A percentile compares a stretch with the other conserved stretches of the same genome.
Evolutionary conservation across 2,888 invertebrate species (phyloP).

Genomic region (Drosophila tanythrix): DNA sequence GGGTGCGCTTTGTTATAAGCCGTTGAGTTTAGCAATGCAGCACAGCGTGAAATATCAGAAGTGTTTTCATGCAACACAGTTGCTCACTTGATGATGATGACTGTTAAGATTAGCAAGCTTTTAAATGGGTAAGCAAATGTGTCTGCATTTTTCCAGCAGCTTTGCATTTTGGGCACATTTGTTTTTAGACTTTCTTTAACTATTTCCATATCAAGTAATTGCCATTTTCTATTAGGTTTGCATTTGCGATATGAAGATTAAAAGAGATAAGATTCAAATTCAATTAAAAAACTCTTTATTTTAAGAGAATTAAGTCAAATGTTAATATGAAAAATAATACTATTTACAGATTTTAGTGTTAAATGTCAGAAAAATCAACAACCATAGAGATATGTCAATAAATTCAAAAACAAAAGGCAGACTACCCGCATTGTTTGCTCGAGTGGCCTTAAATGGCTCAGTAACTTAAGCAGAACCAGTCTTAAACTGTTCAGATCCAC

Average conservation of each 20-base stretch:
- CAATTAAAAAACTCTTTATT: neutral
- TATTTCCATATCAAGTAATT: neutral
- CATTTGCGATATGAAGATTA: too few species aligned
- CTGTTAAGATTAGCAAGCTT: constrained; percentile 5
- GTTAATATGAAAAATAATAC: too few species aligned
- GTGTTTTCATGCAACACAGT: constrained; percentile 14
- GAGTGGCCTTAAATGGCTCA: neutral
- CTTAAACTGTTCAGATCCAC: neutral
- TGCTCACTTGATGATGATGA: constrained; percentile 1
- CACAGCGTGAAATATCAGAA: constrained; percentile 26
- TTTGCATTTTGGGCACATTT: neutral
- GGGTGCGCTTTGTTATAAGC: constrained; percentile 29
- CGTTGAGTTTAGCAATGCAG: constrained; percentile 27
- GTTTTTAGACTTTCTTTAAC: neutral
- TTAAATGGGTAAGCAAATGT: neutral
- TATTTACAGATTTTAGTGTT: neutral
- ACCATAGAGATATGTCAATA: neutral
- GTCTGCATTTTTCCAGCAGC: neutral
- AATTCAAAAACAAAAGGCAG: neutral
- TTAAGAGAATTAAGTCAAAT: neutral
- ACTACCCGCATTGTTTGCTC: neutral
- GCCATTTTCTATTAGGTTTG: neutral
- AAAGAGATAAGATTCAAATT: neutral
- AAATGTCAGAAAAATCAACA: neutral
- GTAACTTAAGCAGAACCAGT: constrained; percentile 1